Evolutionary conservation across 2,113 vertebrate genomes (phyloP), one percentile per base, ranked within the genome.

Genomic region (Sander vitreus): DNA sequence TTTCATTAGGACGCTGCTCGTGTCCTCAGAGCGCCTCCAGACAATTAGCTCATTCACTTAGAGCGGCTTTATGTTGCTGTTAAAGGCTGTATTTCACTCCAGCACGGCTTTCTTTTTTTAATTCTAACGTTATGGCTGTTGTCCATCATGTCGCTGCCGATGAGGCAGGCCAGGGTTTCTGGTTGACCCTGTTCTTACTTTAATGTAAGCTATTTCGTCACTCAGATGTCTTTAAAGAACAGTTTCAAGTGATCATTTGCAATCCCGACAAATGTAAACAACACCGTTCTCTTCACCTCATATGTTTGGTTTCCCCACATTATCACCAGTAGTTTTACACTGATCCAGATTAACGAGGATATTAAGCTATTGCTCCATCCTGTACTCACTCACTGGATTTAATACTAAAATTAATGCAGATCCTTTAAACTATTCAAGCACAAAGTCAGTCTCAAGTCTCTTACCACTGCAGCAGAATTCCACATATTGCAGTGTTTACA

Each of bases 1-100:
- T 39, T 88, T 84, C 80, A 89, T 86, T 81, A 85, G 71, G 71
- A 75, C 64, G 57, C 79, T 3, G 30, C 54, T 50, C 36, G 14
- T 58, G 68, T 84, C 71, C 71, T 82, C 65, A 25, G 25, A n/a
- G 58, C 27, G 10, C 71, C 64, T 18, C 13, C 47, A 25, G 25
- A 73, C 77, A 36, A 47, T 83, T 63, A 80, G 53, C 76, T 86
- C 77, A 66, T 78, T 77, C 76, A 83, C 84, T 83, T 66, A 77
- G 48, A 43, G 63, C 66, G 1, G 45, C 75, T 85, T 84, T 27
- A 76, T 67, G 78, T 57, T 8, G 65, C 58, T 14, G 47, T 39
- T 83, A 62, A 55, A 12, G 69, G 23, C 54, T 0, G 16, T 50
- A 6, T 76, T 67, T 73, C 78, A 72, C 73, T 25, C 5, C n/a